Conservation (phyloP, 2,888 invertebrate species). For the Prenolepis imparis region DNA sequence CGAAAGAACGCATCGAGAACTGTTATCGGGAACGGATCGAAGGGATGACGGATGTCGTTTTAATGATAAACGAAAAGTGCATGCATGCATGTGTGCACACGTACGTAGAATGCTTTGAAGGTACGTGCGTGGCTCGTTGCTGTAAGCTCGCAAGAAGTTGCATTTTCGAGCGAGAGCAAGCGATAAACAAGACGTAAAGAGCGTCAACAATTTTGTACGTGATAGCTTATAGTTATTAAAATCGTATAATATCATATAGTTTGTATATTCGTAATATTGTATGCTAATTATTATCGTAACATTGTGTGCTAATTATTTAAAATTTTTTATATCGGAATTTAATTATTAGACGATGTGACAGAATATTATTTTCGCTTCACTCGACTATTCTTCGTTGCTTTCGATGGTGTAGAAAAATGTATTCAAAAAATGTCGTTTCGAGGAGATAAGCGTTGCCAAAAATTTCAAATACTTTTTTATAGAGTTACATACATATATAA, state of each 20-base stretch:
- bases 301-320: no score
- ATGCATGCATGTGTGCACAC: neutral
- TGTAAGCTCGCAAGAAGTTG: neutral
- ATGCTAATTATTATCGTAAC: neutral
- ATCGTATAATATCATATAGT: neutral
- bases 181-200: neutral
- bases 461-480: neutral
- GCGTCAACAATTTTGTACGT: neutral
- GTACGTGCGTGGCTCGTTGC: conserved; percentile 34
- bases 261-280: neutral
- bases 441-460: neutral
- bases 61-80: conserved; percentile 22
- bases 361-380: neutral
- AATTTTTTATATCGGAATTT: neutral
- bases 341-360: neutral
- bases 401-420: neutral
- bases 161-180: neutral
- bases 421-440: neutral
- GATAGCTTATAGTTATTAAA: neutral
- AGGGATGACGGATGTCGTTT: conserved; percentile 23
- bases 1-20: neutral
- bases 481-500: neutral
- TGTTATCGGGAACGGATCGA: conserved; percentile 9
- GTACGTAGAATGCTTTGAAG: conserved; percentile 29
- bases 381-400: neutral